Percentiles rank a stretch among this genome's conserved stretches.
phyloP scores from a whole-genome alignment of 1,140 invertebrate genomes.

The Trachymyrmex cornetzi region DNA sequence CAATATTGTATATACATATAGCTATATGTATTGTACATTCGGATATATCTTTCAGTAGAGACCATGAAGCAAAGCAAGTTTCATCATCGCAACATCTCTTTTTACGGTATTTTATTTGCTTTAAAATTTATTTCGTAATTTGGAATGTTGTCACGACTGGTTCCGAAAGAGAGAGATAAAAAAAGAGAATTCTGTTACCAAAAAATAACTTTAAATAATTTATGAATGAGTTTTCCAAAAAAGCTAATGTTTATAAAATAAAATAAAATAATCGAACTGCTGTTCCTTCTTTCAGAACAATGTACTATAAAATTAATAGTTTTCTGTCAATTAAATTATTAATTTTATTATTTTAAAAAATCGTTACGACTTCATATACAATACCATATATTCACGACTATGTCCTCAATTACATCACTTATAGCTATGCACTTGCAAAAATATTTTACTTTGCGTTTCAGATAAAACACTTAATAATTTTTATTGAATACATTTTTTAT shows the following conservation, averaged over 20 bases:
- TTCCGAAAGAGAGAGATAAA: background rate
- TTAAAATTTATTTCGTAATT: conserved; percentile 30
- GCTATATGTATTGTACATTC: background rate
- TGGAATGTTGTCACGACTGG: background rate
- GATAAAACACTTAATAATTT: too few species aligned
- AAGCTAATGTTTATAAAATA: background rate
- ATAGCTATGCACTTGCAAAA: background rate
- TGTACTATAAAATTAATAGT: background rate
- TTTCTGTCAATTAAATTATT: background rate
- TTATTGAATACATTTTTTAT: too few species aligned
- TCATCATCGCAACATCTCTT: background rate
- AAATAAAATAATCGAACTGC: background rate
- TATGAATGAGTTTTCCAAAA: background rate
- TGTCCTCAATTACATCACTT: background rate
- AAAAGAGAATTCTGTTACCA: background rate
- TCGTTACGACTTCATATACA: background rate
- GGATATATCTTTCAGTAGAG: background rate
- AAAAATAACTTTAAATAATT: conserved; percentile 1
- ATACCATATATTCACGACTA: background rate
- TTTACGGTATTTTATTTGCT: background rate
- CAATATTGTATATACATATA: background rate
- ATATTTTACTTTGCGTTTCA: background rate
- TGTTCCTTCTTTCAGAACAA: background rate
- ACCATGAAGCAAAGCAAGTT: background rate
- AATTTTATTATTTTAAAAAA: background rate